These are phyloP conservation scores for Ptiloglossa arizonensis DNA, from an alignment of 1,140 invertebrate genomes.

Conservation along the genomic window DNA sequence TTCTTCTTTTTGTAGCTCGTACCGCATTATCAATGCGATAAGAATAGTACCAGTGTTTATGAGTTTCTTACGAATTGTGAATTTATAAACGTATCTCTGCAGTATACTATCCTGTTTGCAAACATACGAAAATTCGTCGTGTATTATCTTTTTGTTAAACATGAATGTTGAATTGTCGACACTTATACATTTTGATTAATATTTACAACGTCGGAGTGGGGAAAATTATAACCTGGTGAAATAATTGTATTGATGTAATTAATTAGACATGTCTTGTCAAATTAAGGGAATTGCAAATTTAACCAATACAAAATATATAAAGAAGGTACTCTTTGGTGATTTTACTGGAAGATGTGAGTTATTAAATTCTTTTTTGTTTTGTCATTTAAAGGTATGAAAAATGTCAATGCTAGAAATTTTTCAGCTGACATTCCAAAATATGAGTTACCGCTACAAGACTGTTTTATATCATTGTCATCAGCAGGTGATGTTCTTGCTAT, in stretches of 20 bases:
- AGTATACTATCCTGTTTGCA: conserved; percentile 33
- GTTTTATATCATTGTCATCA: conserved; percentile 75
- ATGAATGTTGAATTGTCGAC: neutral
- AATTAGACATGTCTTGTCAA: conserved; percentile 85
- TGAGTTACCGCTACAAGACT: conserved; percentile 77
- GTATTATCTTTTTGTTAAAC: conserved; percentile 21
- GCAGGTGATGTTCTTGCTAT: conserved; percentile 76
- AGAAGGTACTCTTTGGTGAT: conserved; percentile 67
- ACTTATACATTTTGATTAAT: neutral
- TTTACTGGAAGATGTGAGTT: conserved; percentile 67
- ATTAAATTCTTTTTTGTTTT: conserved; percentile 83
- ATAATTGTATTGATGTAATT: conserved; percentile 19
- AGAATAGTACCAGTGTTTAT: neutral
- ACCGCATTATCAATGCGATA: neutral
- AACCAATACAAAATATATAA: conserved; percentile 83
- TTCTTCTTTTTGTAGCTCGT: neutral
- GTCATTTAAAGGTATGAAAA: conserved; percentile 78
- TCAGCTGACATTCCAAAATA: conserved; percentile 69
- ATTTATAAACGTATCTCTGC: conserved; percentile 26
- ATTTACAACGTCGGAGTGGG: neutral
- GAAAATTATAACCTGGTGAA: neutral
- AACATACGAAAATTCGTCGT: conserved; percentile 14
- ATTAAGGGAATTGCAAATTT: conserved; percentile 86
- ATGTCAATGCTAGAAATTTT: conserved; percentile 84
- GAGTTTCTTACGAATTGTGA: neutral